phyloP scores from a whole-genome alignment of 2,888 invertebrate genomes.

The Carterocephalus palaemon region DNA sequence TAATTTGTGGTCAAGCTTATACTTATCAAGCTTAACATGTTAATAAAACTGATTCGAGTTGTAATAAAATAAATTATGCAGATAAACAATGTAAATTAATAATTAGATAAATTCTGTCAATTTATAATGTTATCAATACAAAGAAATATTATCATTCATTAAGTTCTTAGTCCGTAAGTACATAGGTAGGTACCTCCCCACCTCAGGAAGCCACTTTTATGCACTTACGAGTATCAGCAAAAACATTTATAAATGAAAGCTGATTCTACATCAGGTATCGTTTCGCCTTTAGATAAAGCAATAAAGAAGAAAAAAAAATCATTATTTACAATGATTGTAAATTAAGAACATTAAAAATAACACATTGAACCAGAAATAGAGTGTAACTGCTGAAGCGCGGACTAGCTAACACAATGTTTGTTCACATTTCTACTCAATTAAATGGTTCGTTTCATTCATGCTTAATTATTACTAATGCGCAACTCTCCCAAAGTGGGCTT shows the following conservation, averaged over 20 bases:
- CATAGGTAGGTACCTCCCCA: no score
- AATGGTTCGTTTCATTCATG: conserved; percentile 73
- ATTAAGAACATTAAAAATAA: conserved; percentile 7
- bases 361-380: conserved; percentile 39
- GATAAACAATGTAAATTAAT: conserved; percentile 2
- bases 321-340: conserved; percentile 1
- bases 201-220: no score
- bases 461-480: conserved; percentile 56
- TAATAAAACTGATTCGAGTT: conserved; percentile 10
- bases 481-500: conserved; percentile 50
- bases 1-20: conserved; percentile 17
- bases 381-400: conserved; percentile 40
- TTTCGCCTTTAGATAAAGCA: no score
- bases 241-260: no score
- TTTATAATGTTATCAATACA: no score
- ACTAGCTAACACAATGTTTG: conserved; percentile 62
- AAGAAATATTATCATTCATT: no score
- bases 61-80: conserved; percentile 12
- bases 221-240: no score
- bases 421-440: conserved; percentile 72
- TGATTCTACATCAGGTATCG: no score
- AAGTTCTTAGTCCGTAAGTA: no score
- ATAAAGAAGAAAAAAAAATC: neutral
- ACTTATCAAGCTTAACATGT: conserved; percentile 24
- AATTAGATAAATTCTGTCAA: no score